Conservation (phyloP, 2,888 invertebrate species). For the Drosophila maculinotata region DNA sequence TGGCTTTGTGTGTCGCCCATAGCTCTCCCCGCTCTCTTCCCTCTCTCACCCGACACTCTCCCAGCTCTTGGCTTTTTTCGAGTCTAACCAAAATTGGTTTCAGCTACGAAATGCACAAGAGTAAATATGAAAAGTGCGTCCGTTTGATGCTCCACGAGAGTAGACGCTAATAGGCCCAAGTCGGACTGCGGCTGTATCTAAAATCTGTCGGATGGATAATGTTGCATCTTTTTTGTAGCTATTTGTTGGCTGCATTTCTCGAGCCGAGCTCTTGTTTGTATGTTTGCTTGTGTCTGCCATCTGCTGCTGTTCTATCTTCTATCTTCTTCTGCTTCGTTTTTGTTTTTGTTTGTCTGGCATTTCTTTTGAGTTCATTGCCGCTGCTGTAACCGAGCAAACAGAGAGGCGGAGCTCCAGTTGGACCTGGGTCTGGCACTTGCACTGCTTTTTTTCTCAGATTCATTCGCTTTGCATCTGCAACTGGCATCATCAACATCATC, state of each 20-base stretch:
- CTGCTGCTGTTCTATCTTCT: conserved; percentile 5
- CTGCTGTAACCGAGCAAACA: conserved; percentile 10
- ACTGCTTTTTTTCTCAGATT: conserved; percentile 44
- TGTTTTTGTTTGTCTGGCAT: conserved; percentile 65
- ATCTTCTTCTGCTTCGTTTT: conserved; percentile 2
- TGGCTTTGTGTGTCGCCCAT: conserved; percentile 1
- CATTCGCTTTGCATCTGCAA: conserved; percentile 48
- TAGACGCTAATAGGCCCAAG: conserved; percentile 23
- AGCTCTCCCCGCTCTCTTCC: neutral
- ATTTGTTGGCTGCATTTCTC: conserved; percentile 43
- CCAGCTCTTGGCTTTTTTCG: neutral
- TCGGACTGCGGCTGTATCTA: conserved; percentile 1
- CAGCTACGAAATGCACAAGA: conserved; percentile 29
- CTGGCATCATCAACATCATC: conserved; percentile 50
- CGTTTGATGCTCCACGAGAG: conserved; percentile 20
- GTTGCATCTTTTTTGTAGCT: conserved; percentile 52
- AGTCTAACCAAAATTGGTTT: conserved; percentile 45
- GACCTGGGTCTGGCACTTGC: conserved; percentile 54
- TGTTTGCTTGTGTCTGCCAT: conserved; percentile 4
- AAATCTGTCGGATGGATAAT: conserved; percentile 25
- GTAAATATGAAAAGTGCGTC: conserved; percentile 42
- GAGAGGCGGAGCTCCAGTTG: conserved; percentile 10
- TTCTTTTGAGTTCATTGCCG: conserved; percentile 79
- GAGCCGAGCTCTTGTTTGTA: neutral
- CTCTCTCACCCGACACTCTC: neutral